Evolutionary conservation across 2,888 invertebrate species (phyloP).

Genomic region (Amaurobius ferox): DNA sequence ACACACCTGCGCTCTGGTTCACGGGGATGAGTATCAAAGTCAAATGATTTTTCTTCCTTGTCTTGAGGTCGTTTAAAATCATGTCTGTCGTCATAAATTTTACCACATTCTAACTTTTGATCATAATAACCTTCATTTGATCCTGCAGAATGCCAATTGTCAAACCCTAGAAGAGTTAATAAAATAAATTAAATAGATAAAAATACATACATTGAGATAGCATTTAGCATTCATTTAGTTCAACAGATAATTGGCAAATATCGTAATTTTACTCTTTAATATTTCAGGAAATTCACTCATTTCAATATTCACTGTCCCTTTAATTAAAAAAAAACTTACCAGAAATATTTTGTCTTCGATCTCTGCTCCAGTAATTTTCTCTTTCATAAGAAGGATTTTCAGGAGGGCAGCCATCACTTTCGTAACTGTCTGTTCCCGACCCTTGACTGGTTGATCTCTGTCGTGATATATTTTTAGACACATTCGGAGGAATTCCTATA

Average conservation of each 20-base stretch:
- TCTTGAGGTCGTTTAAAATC: conserved; percentile 71
- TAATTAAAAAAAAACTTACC: conserved; percentile 7
- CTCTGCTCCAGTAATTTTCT: conserved; percentile 64
- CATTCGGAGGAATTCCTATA: conserved; percentile 37
- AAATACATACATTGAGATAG: background rate
- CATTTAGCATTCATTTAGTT: no score
- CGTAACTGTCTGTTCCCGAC: conserved; percentile 72
- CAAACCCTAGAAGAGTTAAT: conserved; percentile 51
- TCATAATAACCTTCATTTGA: conserved; percentile 71
- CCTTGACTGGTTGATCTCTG: conserved; percentile 73
- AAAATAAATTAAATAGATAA: background rate
- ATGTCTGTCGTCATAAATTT: conserved; percentile 72
- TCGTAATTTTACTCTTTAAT: no score
- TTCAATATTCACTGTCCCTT: no score
- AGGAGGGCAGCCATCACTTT: conserved; percentile 62
- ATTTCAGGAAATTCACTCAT: no score
- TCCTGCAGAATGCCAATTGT: conserved; percentile 72
- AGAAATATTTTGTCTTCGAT: conserved; percentile 39
- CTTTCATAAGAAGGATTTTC: conserved; percentile 58
- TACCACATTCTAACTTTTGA: conserved; percentile 63
- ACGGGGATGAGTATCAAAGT: conserved; percentile 62
- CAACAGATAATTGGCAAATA: no score
- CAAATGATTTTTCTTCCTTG: conserved; percentile 69
- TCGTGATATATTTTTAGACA: conserved; percentile 43
- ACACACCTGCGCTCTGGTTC: conserved; percentile 53